Conservation (phyloP, 2,888 invertebrate species). For the Leucophenga maculata region DNA sequence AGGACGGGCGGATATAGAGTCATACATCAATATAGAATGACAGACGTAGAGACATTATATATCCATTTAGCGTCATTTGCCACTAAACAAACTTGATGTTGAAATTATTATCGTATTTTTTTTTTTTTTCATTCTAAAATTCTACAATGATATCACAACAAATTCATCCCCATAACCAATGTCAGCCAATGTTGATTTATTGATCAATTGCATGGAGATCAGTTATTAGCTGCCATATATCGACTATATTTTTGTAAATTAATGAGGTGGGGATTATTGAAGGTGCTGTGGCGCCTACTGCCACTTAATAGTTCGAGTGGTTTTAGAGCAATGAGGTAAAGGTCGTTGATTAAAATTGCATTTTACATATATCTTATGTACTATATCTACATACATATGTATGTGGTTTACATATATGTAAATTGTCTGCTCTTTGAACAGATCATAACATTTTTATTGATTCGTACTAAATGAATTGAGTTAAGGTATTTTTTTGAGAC, state of each 20-base stretch:
- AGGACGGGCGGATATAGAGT: no score
- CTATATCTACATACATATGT: no score
- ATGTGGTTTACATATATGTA: neutral
- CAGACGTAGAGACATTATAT: no score
- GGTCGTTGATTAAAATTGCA: conserved; percentile 34
- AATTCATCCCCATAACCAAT: no score
- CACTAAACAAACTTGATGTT: no score
- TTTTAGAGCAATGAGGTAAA: conserved; percentile 33
- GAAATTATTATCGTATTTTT: no score
- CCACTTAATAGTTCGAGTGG: neutral
- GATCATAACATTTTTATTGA: conserved; percentile 18
- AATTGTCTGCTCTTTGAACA: conserved; percentile 12
- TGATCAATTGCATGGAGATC: conserved; percentile 2
- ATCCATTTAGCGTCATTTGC: no score
- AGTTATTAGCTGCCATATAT: neutral
- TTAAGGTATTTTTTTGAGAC: no score
- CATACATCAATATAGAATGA: no score
- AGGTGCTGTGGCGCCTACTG: neutral
- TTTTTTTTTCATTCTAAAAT: no score
- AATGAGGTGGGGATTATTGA: neutral
- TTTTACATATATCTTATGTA: neutral
- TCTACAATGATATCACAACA: no score
- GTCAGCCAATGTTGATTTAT: no score
- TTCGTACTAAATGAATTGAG: neutral
- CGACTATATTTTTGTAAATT: neutral